phyloP scores from a whole-genome alignment of 2,113 vertebrate genomes.

The Myodes glareolus region DNA sequence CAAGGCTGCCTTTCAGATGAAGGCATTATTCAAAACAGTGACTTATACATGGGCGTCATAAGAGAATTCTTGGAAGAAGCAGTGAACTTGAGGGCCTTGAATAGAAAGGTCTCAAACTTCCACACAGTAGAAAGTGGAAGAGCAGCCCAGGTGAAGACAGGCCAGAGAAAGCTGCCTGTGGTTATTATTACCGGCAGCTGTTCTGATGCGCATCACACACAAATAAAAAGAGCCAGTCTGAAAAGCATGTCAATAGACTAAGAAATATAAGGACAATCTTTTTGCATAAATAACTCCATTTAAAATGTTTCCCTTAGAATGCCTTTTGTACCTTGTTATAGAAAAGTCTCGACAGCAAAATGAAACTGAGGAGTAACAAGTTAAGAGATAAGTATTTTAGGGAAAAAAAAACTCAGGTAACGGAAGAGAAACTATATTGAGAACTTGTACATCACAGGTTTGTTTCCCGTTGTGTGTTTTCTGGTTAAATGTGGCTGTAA shows the following conservation, averaged over 20 bases:
- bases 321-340: conserved; percentile 35
- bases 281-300: conserved; percentile 57
- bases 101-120: background rate
- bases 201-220: conserved; percentile 37
- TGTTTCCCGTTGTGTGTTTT: background rate
- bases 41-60: background rate
- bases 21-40: conserved; percentile 58
- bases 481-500: background rate
- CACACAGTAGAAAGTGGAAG: conserved; percentile 11
- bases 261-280: conserved; percentile 55
- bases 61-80: conserved; percentile 36
- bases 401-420: conserved; percentile 1
- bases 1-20: conserved; percentile 32
- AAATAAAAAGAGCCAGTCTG: conserved; percentile 57
- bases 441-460: background rate
- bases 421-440: background rate
- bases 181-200: conserved; percentile 28
- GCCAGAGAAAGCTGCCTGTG: background rate
- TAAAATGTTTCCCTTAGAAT: conserved; percentile 56
- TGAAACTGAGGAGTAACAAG: conserved; percentile 33
- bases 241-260: conserved; percentile 58
- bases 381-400: conserved; percentile 35
- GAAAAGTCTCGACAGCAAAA: conserved; percentile 47
- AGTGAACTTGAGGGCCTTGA: background rate
- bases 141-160: conserved; percentile 8